Evolutionary conservation across 2,888 invertebrate genomes (phyloP).

Genomic region (Plemyria rubiginata): DNA sequence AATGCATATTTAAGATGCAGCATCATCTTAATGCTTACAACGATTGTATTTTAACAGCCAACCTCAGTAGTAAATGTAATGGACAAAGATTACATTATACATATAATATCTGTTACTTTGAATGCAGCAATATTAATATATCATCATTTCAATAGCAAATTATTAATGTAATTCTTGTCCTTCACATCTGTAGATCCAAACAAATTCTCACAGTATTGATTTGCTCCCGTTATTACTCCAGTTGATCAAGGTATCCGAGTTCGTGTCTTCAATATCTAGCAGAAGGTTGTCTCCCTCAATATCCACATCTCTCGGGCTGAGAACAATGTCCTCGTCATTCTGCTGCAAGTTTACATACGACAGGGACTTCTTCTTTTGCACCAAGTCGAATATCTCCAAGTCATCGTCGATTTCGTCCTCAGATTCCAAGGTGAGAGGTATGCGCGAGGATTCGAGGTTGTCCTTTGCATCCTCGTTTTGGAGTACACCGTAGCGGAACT

Average conservation of each 20-base stretch:
- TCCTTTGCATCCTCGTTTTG: constrained; percentile 75
- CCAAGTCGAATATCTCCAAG: constrained; percentile 79
- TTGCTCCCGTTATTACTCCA: constrained; percentile 74
- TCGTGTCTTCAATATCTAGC: constrained; percentile 74
- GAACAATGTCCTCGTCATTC: constrained; percentile 71
- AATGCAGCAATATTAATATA: too few species aligned
- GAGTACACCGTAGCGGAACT: constrained; percentile 81
- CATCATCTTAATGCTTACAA: constrained; percentile 15
- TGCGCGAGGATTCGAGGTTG: constrained; percentile 72
- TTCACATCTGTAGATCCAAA: not conserved
- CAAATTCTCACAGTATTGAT: constrained; percentile 67
- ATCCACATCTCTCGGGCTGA: constrained; percentile 53
- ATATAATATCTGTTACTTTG: not conserved
- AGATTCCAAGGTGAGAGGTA: constrained; percentile 79
- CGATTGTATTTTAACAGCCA: constrained; percentile 8
- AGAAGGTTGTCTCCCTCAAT: constrained; percentile 67
- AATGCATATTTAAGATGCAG: constrained; percentile 35
- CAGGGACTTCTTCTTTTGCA: constrained; percentile 74
- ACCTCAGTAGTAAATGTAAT: not conserved
- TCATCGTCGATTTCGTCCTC: constrained; percentile 82
- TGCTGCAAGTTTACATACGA: constrained; percentile 76
- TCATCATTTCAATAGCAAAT: not conserved
- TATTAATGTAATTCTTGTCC: not conserved
- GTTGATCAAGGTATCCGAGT: constrained; percentile 70
- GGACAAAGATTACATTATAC: constrained; percentile 1